These are phyloP conservation scores for Listrodromus nycthemerus DNA, from an alignment of 2,888 invertebrate species.

Conservation along the genomic window DNA sequence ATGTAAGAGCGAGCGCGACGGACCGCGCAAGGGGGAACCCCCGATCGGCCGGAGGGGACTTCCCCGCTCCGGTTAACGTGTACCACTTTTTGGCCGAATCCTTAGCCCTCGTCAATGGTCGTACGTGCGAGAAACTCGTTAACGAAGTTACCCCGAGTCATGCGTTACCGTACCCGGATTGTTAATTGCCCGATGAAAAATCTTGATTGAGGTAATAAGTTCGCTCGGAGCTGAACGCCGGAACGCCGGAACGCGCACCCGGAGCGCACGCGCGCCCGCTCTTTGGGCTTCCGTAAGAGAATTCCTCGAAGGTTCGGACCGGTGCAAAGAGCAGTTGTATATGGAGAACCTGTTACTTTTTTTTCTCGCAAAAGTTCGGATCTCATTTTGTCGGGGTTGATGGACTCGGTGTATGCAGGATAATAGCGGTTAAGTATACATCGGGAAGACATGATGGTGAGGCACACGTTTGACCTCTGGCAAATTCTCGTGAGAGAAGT, in stretches of 20 bases:
- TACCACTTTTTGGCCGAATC: conserved; percentile 34
- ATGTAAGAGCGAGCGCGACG: conserved; percentile 82
- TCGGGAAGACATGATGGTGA: conserved; percentile 56
- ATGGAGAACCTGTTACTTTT: conserved; percentile 25
- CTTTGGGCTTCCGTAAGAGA: conserved; percentile 46
- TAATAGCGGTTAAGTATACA: conserved; percentile 67
- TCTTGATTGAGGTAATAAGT: conserved; percentile 54
- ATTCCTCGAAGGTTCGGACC: conserved; percentile 14
- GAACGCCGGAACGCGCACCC: conserved; percentile 7
- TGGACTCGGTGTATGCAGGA: conserved; percentile 55
- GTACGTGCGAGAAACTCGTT: conserved; percentile 15
- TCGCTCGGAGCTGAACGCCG: conserved; percentile 12
- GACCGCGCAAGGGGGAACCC: conserved; percentile 70
- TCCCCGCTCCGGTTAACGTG: conserved; percentile 26
- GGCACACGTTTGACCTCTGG: conserved; percentile 74
- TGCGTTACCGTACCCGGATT: conserved; percentile 1
- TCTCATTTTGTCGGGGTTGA: conserved; percentile 41
- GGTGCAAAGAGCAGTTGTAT: conserved; percentile 13
- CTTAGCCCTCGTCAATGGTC: conserved; percentile 8
- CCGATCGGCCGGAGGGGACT: conserved; percentile 55
- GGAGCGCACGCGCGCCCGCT: neutral
- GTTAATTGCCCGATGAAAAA: conserved; percentile 56
- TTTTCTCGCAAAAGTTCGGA: neutral
- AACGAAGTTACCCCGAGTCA: conserved; percentile 3
- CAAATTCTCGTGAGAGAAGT: conserved; percentile 72